A percentile compares a stretch with the other conserved stretches of the same genome.
Conservation (phyloP, 2,797 vertebrate genomes). For the Cephalopachus bancanus region DNA sequence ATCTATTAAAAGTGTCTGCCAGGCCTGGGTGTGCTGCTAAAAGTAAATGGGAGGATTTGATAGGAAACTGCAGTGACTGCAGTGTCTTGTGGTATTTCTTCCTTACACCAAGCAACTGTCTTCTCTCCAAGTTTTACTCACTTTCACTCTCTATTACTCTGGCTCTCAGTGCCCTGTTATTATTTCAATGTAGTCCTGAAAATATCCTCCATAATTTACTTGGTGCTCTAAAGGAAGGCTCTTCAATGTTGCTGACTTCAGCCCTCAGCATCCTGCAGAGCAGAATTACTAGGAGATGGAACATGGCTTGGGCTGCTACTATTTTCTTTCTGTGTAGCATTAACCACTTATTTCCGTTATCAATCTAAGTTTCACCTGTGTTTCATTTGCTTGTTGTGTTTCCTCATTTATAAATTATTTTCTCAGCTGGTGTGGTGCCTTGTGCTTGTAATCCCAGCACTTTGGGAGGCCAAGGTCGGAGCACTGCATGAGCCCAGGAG, state of each 20-base stretch:
- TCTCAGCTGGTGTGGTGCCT: too few species aligned
- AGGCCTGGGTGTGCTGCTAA: background rate
- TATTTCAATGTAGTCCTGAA: background rate
- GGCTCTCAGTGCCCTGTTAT: background rate
- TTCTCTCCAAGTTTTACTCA: background rate
- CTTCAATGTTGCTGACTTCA: background rate
- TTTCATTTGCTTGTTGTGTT: background rate
- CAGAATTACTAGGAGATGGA: background rate
- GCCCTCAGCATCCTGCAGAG: background rate
- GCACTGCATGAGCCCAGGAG: too few species aligned
- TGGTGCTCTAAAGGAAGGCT: background rate
- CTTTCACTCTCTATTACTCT: background rate
- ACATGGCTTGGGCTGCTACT: background rate
- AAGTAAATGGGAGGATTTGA: background rate
- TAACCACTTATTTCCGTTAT: background rate
- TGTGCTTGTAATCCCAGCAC: too few species aligned
- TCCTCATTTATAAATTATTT: background rate
- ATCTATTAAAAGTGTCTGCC: background rate
- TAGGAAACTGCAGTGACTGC: background rate
- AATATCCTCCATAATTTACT: background rate
- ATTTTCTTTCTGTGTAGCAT: background rate
- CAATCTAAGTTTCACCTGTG: background rate
- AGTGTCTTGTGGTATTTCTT: background rate
- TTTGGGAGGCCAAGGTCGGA: too few species aligned
- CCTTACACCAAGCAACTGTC: accelerated